Base-by-base conservation (phyloP, 2,113 vertebrate species). In the Natator depressus region DNA sequence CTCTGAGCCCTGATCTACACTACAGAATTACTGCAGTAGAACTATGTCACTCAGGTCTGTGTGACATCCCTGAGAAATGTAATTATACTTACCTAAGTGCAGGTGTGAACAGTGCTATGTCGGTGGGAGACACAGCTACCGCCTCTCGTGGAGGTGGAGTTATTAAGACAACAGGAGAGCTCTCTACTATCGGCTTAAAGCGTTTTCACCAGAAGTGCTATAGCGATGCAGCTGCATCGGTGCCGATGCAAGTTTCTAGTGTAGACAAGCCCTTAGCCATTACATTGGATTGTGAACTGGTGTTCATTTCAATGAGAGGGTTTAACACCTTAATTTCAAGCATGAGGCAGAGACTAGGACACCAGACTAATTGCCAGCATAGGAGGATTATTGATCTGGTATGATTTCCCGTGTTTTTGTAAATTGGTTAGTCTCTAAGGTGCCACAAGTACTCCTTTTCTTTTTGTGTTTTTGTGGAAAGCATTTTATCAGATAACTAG, bases 291-390 rank as follows among this genome's bases (percentile, higher is more conserved):
- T 17, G 1, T 19, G 6, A 80, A 8, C 11, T 47, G 2, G 75
- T 1, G 0, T 80, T 81, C 24, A 78, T 0, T 46, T 5, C 62
- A n/a, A 9, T 65, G 62, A n/a, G 31, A 14, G 8, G 14, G 27
- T 62, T 6, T 50, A 27, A 16, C 14, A 49, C 1, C 4, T 22
- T 76, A 31, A 50, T 91, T 93, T 83, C 51, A 5, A 17, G 9
- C 79, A 80, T 57, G 25, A 42, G 79, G 35, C 3, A 80, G 55
- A 80, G 11, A 62, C 50, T 12, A n/a, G 7, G n/a, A n/a, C 8
- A n/a, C 13, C 59, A 62, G 14, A 31, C 14, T 62, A n/a, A 65
- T n/a, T 65, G 62, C 14, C 31, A 65, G 62, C 17, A 7, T 35
- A 35, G 59, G 59, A 3, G 47, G 42, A 46, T 22, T 54, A 27